Percentiles rank a stretch among this genome's conserved stretches.
Evolutionary conservation across 2,888 invertebrate species (phyloP).

Genomic region (Hesperia comma): DNA sequence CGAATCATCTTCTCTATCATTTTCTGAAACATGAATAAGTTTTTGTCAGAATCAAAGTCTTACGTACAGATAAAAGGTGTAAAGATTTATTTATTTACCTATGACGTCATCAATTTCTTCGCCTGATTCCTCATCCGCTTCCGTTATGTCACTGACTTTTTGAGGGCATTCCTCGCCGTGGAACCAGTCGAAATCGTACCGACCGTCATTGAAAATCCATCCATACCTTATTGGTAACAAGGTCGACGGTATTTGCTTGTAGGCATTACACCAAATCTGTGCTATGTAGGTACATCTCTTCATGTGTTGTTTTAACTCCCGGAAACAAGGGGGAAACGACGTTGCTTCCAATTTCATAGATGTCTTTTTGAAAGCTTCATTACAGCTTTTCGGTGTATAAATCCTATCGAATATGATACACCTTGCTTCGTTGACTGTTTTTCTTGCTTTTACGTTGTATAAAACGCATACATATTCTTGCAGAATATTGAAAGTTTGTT

Average conservation of each 20-base stretch:
- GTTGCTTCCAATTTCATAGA: slow-evolving; percentile 38
- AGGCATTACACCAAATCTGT: slow-evolving; percentile 46
- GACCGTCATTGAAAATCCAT: slow-evolving; percentile 44
- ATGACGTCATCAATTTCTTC: too few relatives aligned
- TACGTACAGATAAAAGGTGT: slow-evolving; percentile 31
- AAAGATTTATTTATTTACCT: too few relatives aligned
- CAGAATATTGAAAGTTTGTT: slow-evolving; percentile 42
- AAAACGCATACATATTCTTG: slow-evolving; percentile 41
- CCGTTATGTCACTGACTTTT: too few relatives aligned
- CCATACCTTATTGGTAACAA: slow-evolving; percentile 45
- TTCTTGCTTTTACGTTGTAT: slow-evolving; percentile 42
- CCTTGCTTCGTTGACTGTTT: slow-evolving; percentile 41
- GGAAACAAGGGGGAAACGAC: slow-evolving; percentile 41
- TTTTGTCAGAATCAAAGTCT: slow-evolving; percentile 35
- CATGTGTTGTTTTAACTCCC: slow-evolving; percentile 43
- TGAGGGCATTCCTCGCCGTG: too few relatives aligned
- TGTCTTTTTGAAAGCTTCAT: slow-evolving; percentile 43
- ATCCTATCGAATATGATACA: slow-evolving; percentile 42
- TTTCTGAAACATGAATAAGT: slow-evolving; percentile 45
- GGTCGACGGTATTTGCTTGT: slow-evolving; percentile 44
- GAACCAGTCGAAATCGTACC: too few relatives aligned
- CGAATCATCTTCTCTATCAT: slow-evolving; percentile 45
- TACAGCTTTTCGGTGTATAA: slow-evolving; percentile 42
- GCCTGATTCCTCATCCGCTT: too few relatives aligned
- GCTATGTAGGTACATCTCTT: slow-evolving; percentile 44